Conservation (phyloP, 2,797 vertebrate genomes). For the Labeo calbasu region DNA sequence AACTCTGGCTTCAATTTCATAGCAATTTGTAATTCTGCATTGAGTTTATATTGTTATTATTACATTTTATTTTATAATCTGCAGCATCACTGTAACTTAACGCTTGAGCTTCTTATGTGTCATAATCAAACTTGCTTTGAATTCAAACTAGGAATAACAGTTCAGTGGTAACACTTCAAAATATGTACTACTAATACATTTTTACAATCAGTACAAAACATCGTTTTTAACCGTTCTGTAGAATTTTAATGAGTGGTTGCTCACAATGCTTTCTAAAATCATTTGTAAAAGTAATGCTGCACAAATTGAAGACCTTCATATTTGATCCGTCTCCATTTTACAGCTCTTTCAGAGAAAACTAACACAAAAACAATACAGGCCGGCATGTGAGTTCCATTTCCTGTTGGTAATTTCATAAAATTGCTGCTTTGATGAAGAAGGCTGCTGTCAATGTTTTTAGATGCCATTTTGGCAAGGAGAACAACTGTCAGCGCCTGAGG, state of each 20-base stretch:
- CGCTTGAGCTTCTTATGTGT: not conserved
- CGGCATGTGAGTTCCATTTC: slow-evolving; percentile 32
- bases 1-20: not conserved
- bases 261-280: not conserved
- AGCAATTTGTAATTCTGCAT: not conserved
- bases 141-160: slow-evolving; percentile 1
- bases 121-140: not conserved
- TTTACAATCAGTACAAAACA: not conserved
- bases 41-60: not conserved
- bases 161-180: not conserved
- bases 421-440: slow-evolving; percentile 11
- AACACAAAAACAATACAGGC: not conserved
- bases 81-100: not conserved
- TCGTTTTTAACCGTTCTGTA: not conserved
- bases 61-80: not conserved
- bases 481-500: slow-evolving; percentile 35
- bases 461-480: slow-evolving; percentile 15
- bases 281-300: not conserved
- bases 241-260: not conserved
- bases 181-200: not conserved
- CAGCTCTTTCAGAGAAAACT: not conserved
- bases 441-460: slow-evolving; percentile 15
- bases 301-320: not conserved
- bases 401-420: slow-evolving; percentile 23
- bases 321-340: not conserved